Conservation (phyloP, 2,888 invertebrate species). For the Rhaphigaster nebulosa region DNA sequence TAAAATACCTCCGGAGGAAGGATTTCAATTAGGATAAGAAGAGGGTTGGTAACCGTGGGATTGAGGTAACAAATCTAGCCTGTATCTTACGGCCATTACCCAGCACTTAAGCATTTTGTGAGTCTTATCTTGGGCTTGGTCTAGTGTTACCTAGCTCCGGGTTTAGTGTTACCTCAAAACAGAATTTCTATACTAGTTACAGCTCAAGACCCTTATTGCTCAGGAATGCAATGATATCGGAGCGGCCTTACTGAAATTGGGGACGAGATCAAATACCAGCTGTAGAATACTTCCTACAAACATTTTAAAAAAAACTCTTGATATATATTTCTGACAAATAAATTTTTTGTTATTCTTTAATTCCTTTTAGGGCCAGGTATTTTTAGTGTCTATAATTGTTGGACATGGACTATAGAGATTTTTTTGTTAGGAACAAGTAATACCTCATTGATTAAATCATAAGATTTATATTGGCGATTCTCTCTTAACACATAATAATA, state of each 20-base stretch:
- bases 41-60: conserved; percentile 38
- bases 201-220: neutral
- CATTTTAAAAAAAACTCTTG: neutral
- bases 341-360: too few relatives aligned
- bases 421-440: too few relatives aligned
- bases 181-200: neutral
- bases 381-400: too few relatives aligned
- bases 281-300: neutral
- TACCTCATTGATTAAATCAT: too few relatives aligned
- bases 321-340: too few relatives aligned
- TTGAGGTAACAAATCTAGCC: conserved; percentile 40
- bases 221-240: neutral
- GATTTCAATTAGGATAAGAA: conserved; percentile 41
- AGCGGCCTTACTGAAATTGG: too few relatives aligned
- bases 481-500: too few relatives aligned
- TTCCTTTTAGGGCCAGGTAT: too few relatives aligned
- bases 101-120: conserved; percentile 46
- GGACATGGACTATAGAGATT: too few relatives aligned
- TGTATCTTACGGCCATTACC: conserved; percentile 48
- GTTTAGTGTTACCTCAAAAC: conserved; percentile 4
- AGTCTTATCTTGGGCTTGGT: conserved; percentile 5
- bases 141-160: conserved; percentile 1
- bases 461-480: too few relatives aligned
- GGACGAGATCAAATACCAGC: neutral
- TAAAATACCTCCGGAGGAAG: conserved; percentile 35